Conservation (phyloP, 2,113 vertebrate species). For the Oceanodroma tethys region DNA sequence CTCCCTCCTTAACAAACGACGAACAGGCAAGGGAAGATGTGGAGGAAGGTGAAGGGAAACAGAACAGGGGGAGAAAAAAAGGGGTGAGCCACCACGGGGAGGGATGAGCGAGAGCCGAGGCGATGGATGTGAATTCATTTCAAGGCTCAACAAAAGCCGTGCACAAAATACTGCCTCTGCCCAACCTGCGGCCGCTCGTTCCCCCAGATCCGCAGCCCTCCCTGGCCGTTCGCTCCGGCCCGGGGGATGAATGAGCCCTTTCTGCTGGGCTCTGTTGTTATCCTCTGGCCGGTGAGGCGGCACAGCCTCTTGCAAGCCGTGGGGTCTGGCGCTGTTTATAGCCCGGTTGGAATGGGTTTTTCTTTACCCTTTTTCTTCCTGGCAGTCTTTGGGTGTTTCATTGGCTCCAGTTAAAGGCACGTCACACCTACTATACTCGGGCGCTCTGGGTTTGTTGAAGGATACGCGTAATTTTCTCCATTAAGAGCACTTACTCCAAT, state of each 20-base stretch:
- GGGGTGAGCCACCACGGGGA: accelerated
- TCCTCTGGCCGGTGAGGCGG: not conserved
- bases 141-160: not conserved
- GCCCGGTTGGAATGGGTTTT: not conserved
- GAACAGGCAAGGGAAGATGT: not conserved
- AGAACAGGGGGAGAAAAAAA: not conserved
- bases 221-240: not conserved
- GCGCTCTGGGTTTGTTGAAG: not conserved
- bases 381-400: not conserved
- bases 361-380: not conserved
- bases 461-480: not conserved
- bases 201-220: not conserved
- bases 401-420: not conserved
- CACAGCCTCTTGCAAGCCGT: not conserved
- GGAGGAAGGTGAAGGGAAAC: not conserved
- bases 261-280: conserved; percentile 32
- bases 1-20: not conserved
- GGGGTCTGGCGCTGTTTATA: conserved; percentile 9
- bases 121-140: not conserved
- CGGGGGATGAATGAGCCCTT: conserved; percentile 39
- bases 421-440: not conserved
- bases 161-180: conserved; percentile 13
- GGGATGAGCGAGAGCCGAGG: not conserved
- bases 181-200: not conserved
- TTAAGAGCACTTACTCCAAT: not conserved